Evolutionary conservation across 2,888 invertebrate genomes (phyloP).

Genomic region (Helicoverpa assulta): DNA sequence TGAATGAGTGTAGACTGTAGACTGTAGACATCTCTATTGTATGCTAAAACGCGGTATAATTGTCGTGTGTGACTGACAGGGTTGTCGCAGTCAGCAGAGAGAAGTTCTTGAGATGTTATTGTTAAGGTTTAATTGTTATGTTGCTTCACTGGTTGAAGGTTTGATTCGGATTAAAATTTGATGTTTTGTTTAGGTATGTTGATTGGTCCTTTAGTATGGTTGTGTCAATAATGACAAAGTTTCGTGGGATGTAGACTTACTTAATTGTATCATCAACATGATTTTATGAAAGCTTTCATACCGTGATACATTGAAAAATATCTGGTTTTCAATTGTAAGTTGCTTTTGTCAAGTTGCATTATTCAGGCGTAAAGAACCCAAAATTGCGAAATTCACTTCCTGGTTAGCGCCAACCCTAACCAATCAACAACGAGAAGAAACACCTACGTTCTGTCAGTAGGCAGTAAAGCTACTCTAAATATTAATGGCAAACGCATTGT

Average conservation of each 20-base stretch:
- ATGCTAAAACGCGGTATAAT: constrained; percentile 78
- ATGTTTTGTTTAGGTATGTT: constrained; percentile 17
- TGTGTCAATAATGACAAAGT: no score
- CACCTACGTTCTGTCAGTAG: constrained; percentile 54
- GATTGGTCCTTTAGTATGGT: constrained; percentile 11
- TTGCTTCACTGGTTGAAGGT: constrained; percentile 10
- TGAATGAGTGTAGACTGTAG: constrained; percentile 60
- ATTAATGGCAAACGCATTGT: constrained; percentile 49
- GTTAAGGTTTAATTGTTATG: constrained; percentile 32
- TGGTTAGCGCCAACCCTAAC: constrained; percentile 41
- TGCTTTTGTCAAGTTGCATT: no score
- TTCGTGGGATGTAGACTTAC: neutral
- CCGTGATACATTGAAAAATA: no score
- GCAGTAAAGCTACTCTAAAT: constrained; percentile 52
- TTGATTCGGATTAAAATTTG: constrained; percentile 20
- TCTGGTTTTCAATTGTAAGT: no score
- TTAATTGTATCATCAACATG: no score
- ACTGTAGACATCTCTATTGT: constrained; percentile 73
- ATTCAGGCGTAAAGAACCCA: no score
- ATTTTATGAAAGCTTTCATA: no score
- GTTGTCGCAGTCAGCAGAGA: constrained; percentile 37
- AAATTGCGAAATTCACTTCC: neutral
- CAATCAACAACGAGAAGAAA: constrained; percentile 35
- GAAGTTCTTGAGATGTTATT: constrained; percentile 10
- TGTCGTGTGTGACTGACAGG: constrained; percentile 64